Evolutionary conservation across 2,113 vertebrate species (phyloP), one percentile per base, ranked within the genome.

Genomic region (Podiceps cristatus): DNA sequence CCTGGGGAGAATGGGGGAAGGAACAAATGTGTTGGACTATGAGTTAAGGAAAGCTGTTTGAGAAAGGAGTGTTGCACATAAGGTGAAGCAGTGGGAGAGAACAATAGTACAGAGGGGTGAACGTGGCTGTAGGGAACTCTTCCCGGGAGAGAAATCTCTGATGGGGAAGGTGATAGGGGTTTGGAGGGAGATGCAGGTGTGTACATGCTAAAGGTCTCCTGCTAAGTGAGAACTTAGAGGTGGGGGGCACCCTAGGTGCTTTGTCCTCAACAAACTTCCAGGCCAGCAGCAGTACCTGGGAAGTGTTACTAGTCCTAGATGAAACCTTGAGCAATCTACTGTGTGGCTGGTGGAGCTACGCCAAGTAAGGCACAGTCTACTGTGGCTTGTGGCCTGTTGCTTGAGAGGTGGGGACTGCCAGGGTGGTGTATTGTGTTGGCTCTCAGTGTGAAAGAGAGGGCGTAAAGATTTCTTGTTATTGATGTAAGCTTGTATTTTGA

Each of bases 311-410:
- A 31, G 18, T 53, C 11, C 31, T 29, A 19, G 24, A 10, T 66
- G 71, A 68, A 75, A 28, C 11, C 28, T 10, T n/a, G 7, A 72
- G 16, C 13, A 44, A 7, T 1, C 15, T 5, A 4, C 8, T 10
- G 16, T 13, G 23, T 74, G 69, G 35, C 17, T 33, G 33, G 22
- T 11, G 27, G 27, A 58, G 7, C 25, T 31, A 7, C 23, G 17
- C 6, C 2, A 7, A 49, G 17, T 7, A 27, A 24, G 23, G 52
- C 0, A 3, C 11, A 4, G 25, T 10, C 24, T 53, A 35, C 47
- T 66, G 3, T 0, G 14, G 45, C 9, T 35, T 53, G 44, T 67
- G 53, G 24, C 62, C 31, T 23, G 11, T 5, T 69, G n/a, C 50
- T 77, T 59, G 14, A 27, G 18, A 49, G 23, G 10, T 24, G 16